Conservation (phyloP, 2,888 invertebrate genomes). For the Apamea epomidion region DNA sequence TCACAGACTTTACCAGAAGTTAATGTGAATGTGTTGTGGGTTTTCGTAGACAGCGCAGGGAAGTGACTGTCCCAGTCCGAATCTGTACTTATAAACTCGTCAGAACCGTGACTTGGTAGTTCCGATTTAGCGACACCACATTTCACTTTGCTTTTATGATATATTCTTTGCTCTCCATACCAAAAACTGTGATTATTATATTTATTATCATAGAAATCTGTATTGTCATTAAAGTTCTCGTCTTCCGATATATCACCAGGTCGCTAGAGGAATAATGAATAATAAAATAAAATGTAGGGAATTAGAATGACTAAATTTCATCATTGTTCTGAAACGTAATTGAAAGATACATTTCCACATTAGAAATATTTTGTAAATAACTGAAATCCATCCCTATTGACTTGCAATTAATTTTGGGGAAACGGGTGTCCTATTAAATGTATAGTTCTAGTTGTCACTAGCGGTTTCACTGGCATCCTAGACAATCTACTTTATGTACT, state of each 20-base stretch:
- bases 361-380: background rate
- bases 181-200: slow-evolving; percentile 76
- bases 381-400: background rate
- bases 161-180: slow-evolving; percentile 84
- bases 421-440: background rate
- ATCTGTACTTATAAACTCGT: slow-evolving; percentile 84
- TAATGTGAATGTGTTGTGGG: slow-evolving; percentile 86
- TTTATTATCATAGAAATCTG: slow-evolving; percentile 74
- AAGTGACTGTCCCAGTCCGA: slow-evolving; percentile 88
- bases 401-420: background rate
- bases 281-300: slow-evolving; percentile 28
- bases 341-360: background rate
- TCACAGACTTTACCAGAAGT: slow-evolving; percentile 82
- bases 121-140: slow-evolving; percentile 71
- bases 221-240: slow-evolving; percentile 78
- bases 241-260: slow-evolving; percentile 85
- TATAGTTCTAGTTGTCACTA: no score
- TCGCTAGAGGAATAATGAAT: slow-evolving; percentile 74
- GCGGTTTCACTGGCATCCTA: background rate
- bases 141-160: slow-evolving; percentile 84
- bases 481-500: background rate
- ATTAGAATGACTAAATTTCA: background rate
- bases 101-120: slow-evolving; percentile 79
- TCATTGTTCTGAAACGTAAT: background rate
- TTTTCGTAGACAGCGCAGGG: slow-evolving; percentile 85